Evolutionary conservation across 2,113 vertebrate genomes (phyloP), one percentile per base, ranked within the genome.

Genomic region (Panurus biarmicus): DNA sequence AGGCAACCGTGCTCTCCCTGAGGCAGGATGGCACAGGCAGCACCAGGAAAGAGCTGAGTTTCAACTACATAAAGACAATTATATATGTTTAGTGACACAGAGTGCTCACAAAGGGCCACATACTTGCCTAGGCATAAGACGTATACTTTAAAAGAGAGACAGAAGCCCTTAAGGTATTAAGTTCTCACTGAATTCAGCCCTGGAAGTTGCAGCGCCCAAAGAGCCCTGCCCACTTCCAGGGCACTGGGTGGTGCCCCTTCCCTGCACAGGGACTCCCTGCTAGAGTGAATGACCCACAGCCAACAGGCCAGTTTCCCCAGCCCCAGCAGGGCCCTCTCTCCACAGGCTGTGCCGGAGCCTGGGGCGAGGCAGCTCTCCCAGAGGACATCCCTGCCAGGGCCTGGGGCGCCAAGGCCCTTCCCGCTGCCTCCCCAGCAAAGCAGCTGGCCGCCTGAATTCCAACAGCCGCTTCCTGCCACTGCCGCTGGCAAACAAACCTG

Each of bases 201-300:
- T 66, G 71, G n/a, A 70, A 48, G 25, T 1, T 45, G 38, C 0
- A 0, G 38, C 0, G 1, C 66, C 53, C 19, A 5, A 72, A 78
- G 9, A 58, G 31, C 53, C n/a, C 42, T 75, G 33, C 14, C 50
- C 69, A 13, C 4, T 10, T 33, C 35, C 28, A 61, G 8, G 14
- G 31, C 45, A 60, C 29, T 2, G 2, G 11, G 11, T 26, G n/a
- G 36, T 65, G 61, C 25, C 56, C 70, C 42, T 85, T 57, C 35
- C 48, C 38, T 23, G 21, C 35, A 7, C 1, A 2, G 25, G 26
- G 14, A 75, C 25, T 76, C 31, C 24, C 36, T 2, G 2, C 71
- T 19, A 0, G 2, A 38, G 21, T 2, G 48, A 10, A 9, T 5
- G 10, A 42, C 3, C 47, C 51, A 4, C 9, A 29, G 82, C 3